A percentile compares a stretch with the other conserved stretches of the same genome.
Conservation (phyloP, 1,140 invertebrate species). For the Triops cancriformis region DNA sequence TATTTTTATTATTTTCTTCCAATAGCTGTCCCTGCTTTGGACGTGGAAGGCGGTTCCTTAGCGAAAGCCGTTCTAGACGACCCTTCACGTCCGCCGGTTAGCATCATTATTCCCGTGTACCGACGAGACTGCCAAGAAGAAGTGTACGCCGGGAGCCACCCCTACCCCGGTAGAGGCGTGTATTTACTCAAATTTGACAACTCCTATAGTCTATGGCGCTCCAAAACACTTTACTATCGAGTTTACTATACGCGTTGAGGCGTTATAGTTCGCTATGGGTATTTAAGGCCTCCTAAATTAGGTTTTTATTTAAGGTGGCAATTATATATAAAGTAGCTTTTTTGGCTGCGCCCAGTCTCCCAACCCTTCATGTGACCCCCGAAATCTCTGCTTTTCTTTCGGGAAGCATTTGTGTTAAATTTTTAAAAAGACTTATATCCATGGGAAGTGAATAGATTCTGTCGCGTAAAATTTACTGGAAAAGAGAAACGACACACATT, state of each 20-base stretch:
- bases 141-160: constrained; percentile 93
- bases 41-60: constrained; percentile 18
- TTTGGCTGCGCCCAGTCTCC: neutral
- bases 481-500: neutral
- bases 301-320: neutral
- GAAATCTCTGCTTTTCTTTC: neutral
- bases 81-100: constrained; percentile 50
- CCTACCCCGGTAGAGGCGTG: constrained; percentile 92
- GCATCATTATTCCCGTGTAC: constrained; percentile 83
- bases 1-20: too few relatives aligned
- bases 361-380: neutral
- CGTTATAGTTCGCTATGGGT: neutral
- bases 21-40: neutral
- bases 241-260: constrained; percentile 78
- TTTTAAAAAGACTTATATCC: neutral
- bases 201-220: constrained; percentile 96
- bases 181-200: constrained; percentile 99
- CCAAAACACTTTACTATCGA: constrained; percentile 97
- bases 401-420: neutral
- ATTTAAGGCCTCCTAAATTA: neutral
- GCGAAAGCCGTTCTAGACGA: constrained; percentile 24
- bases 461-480: neutral
- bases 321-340: neutral
- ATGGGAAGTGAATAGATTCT: neutral
- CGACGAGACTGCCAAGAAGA: constrained; percentile 92